These are phyloP conservation scores for Nematostella vectensis DNA, from an alignment of 92 coral and sea anemone genomes.

Conservation along the genomic window DNA sequence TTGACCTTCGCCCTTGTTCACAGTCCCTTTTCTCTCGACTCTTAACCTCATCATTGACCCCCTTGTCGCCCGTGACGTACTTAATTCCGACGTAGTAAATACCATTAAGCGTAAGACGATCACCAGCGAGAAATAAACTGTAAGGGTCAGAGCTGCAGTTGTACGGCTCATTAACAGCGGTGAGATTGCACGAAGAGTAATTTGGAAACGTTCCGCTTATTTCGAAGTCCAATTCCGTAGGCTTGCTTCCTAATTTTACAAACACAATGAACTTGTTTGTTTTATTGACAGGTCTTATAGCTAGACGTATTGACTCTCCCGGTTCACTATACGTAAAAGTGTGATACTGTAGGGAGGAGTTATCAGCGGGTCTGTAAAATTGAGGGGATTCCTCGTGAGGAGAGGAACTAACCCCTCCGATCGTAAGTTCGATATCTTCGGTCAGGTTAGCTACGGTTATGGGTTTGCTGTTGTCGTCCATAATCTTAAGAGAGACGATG, in stretches of 20 bases:
- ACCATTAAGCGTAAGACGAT: slow-evolving; percentile 20
- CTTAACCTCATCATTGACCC: slow-evolving; percentile 8
- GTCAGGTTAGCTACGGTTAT: slow-evolving; percentile 40
- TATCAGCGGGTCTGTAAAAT: slow-evolving; percentile 40
- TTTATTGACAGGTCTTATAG: slow-evolving; percentile 31
- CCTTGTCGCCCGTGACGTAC: slow-evolving; percentile 4
- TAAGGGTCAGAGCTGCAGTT: slow-evolving; percentile 42
- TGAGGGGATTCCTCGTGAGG: neutral
- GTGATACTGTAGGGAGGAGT: slow-evolving; percentile 57
- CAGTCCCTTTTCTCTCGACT: slow-evolving; percentile 42
- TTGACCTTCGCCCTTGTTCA: slow-evolving; percentile 32
- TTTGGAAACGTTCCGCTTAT: slow-evolving; percentile 27
- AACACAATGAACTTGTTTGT: slow-evolving; percentile 33
- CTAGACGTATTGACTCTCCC: slow-evolving; percentile 41
- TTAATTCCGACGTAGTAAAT: slow-evolving; percentile 40
- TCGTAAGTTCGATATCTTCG: slow-evolving; percentile 48
- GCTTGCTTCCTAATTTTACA: slow-evolving; percentile 34
- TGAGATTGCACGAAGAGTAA: slow-evolving; percentile 21
- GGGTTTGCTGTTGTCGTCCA: slow-evolving; percentile 13
- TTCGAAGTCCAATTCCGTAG: slow-evolving; percentile 34
- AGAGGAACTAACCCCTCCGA: slow-evolving; percentile 24
- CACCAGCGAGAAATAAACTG: slow-evolving; percentile 24
- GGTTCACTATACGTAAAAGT: slow-evolving; percentile 17
- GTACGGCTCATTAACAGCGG: neutral
- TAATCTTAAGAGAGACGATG: slow-evolving; percentile 26